phyloP scores from a whole-genome alignment of 2,888 invertebrate genomes.

The Boloria euphrosyne region DNA sequence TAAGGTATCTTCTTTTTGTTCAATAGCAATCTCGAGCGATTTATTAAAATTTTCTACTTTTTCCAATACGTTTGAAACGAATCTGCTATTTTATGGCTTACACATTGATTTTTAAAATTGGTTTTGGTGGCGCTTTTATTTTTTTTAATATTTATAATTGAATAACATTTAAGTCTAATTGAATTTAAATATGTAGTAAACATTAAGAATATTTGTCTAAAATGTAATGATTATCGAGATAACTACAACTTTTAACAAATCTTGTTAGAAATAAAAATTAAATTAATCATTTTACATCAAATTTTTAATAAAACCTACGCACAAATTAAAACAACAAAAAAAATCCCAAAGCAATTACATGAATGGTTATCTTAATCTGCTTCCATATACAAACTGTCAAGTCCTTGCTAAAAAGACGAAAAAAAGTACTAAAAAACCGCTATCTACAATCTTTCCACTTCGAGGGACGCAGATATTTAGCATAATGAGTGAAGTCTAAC shows the following conservation, averaged over 20 bases:
- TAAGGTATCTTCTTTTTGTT: constrained; percentile 66
- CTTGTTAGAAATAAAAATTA: too few species aligned
- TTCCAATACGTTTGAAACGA: constrained; percentile 61
- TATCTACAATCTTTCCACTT: constrained; percentile 65
- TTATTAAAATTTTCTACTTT: constrained; percentile 66
- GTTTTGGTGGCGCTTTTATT: background rate
- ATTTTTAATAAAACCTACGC: background rate
- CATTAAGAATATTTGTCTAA: too few species aligned
- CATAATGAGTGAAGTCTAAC: constrained; percentile 80
- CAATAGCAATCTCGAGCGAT: constrained; percentile 64
- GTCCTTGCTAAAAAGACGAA: constrained; percentile 57
- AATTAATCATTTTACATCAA: background rate
- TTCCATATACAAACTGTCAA: constrained; percentile 82
- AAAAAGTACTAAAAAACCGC: constrained; percentile 47
- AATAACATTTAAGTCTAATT: too few species aligned
- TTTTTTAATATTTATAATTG: too few species aligned
- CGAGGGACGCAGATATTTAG: constrained; percentile 76
- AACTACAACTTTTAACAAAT: too few species aligned
- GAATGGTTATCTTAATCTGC: constrained; percentile 74
- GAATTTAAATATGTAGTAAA: too few species aligned
- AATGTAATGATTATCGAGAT: too few species aligned
- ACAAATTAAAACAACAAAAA: constrained; percentile 6
- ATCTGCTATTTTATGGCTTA: constrained; percentile 39
- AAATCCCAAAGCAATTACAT: constrained; percentile 63
- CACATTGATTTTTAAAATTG: constrained; percentile 21